Conservation (phyloP, 35 echinoderm and acorn worm species). For the Lytechinus variegatus region DNA sequence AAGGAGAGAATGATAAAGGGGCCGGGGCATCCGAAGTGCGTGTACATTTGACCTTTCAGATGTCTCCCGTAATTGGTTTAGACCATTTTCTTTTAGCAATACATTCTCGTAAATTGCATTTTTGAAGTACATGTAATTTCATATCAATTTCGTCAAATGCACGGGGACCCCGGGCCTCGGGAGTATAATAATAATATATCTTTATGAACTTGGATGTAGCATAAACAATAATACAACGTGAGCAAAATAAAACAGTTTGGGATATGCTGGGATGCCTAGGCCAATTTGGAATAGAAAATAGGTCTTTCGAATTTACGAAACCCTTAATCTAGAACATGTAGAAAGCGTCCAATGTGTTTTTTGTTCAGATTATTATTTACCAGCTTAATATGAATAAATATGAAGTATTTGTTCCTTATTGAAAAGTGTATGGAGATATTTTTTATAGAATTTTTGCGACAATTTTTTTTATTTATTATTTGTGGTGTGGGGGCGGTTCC, state of each 20-base stretch:
- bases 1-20: neutral
- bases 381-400: too few relatives aligned
- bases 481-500: too few relatives aligned
- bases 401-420: too few relatives aligned
- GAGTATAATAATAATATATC: neutral
- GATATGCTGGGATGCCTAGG: neutral
- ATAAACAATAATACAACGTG: neutral
- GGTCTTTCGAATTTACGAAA: neutral
- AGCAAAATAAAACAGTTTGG: neutral
- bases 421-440: too few relatives aligned
- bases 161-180: neutral
- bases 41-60: neutral
- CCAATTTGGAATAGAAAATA: neutral
- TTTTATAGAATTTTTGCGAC: too few relatives aligned
- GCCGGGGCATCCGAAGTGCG: neutral
- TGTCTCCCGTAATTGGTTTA: neutral
- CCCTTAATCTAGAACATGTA: neutral
- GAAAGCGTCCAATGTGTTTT: too few relatives aligned
- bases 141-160: neutral
- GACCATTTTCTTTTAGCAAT: neutral
- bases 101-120: constrained; percentile 13
- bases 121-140: constrained; percentile 14
- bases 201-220: neutral
- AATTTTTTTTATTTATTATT: too few relatives aligned
- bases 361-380: too few relatives aligned